Evolutionary conservation across 92 coral and sea anemone genomes (phyloP).

Genomic region (Meandrina meandrites): DNA sequence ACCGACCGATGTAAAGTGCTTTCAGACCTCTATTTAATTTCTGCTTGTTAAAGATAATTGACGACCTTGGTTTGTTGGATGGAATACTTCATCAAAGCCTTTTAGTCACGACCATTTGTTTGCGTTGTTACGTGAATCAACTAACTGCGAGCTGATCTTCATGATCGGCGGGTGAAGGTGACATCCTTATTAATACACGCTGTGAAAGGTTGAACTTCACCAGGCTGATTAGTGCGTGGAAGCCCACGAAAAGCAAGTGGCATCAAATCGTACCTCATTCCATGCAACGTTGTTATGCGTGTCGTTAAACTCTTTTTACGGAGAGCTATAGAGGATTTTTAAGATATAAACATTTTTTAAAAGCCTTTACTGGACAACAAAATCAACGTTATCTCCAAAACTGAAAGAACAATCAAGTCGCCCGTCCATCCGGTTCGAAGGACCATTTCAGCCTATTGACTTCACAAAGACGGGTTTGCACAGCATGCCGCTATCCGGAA

Average conservation of each 20-base stretch:
- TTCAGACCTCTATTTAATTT: not conserved
- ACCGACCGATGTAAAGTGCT: not conserved
- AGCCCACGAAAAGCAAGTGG: not conserved
- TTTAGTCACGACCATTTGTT: not conserved
- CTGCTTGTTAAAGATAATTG: not conserved
- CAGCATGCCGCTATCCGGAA: constrained; percentile 61
- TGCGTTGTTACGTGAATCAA: not conserved
- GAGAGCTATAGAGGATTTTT: no score
- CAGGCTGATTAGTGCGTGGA: not conserved
- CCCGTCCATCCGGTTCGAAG: not conserved
- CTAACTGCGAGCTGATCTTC: not conserved
- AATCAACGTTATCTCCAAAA: not conserved
- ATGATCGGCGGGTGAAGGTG: not conserved
- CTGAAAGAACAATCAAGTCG: not conserved
- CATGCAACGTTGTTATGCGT: not conserved
- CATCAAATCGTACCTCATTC: not conserved
- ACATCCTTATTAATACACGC: not conserved
- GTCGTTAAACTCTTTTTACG: not conserved
- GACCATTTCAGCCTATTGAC: not conserved
- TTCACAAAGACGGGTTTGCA: not conserved
- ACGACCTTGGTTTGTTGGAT: not conserved
- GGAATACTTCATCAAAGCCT: not conserved
- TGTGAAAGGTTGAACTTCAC: not conserved
- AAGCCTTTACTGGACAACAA: not conserved
- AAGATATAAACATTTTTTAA: not conserved